Evolutionary conservation across 1,140 invertebrate genomes (phyloP), one percentile per base, ranked within the genome.

Genomic region (Hylyphantes graminicola): DNA sequence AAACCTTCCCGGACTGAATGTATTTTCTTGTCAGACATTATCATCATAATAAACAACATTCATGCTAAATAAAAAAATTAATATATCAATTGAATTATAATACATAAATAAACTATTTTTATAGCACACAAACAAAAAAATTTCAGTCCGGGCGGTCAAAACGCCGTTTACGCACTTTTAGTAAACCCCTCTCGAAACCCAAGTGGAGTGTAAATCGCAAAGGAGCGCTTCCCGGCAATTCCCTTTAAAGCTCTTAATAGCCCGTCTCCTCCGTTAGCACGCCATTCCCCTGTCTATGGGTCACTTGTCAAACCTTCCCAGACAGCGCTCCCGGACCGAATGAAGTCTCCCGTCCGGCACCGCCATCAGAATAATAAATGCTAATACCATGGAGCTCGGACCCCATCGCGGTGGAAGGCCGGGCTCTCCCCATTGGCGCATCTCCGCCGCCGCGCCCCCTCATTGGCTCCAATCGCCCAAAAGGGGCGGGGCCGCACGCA

Each of bases 341-440:
- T 83, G 80, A 83, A 83, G 80, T 67, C 72, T 64, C 61, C 65
- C 48, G 70, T 83, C 70, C 72, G 57, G 64, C 74, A 63, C 19
- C 63, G 77, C 82, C 74, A 76, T 85, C 82, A 77, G 74, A 85
- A 85, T 85, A 85, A 85, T 85, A 78, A 78, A 85, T 85, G 83
- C 70, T 85, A 85, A 85, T 85, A 85, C 76, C 83, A 85, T 85
- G 83, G 74, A 54, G 68, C 55, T 79, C 67, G 76, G 68, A 79
- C 73, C 77, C 57, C 76, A 76, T 78, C 65, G 76, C 48, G 35
- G 64, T 53, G 65, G 57, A 57, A 63, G 70, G 73, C 76, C 67
- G 64, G 50, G 64, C 59, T 76, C 54, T 85, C 74, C 82, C 82
- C 63, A 85, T 85, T 85, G 82, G 82, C 63, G 53, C 54, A 17